Percentiles rank a stretch among this genome's conserved stretches.
Conservation (phyloP, 2,797 vertebrate genomes). For the Coluber constrictor region DNA sequence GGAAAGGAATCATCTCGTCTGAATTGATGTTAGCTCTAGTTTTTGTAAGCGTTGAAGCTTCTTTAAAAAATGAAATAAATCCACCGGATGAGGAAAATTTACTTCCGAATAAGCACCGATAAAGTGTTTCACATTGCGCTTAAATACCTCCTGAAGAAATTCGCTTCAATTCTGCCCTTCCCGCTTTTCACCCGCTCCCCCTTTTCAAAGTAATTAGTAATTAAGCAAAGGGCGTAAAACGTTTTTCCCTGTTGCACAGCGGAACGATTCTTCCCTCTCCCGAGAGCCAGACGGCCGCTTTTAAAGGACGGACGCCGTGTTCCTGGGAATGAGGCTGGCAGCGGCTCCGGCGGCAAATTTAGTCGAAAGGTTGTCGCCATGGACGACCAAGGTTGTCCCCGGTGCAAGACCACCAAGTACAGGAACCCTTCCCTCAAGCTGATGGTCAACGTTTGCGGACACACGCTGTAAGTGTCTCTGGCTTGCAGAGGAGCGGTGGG, state of each 20-base stretch:
- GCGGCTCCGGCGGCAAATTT: neutral
- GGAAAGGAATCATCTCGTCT: neutral
- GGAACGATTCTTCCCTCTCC: conserved; percentile 37
- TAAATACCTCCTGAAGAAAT: neutral
- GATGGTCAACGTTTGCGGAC: conserved; percentile 98
- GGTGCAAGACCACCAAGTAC: conserved; percentile 98
- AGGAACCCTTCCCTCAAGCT: conserved; percentile 93
- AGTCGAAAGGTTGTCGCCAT: conserved; percentile 60
- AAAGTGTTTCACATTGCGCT: neutral
- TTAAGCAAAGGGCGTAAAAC: too few relatives aligned
- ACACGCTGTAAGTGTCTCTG: conserved; percentile 90
- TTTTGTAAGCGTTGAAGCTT: neutral
- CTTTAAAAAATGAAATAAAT: neutral
- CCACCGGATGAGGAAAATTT: neutral
- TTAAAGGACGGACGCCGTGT: conserved; percentile 27
- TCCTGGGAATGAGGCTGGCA: neutral
- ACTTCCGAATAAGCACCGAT: neutral
- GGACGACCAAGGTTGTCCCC: conserved; percentile 93
- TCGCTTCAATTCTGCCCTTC: neutral
- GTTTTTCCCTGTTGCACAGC: neutral
- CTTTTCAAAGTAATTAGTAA: neutral
- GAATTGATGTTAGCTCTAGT: neutral
- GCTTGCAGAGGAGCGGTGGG: too few relatives aligned
- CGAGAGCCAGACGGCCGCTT: conserved; percentile 15
- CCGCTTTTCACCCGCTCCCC: too few relatives aligned